Base-by-base conservation (phyloP, 2,113 vertebrate genomes). In the Garra rufa region DNA sequence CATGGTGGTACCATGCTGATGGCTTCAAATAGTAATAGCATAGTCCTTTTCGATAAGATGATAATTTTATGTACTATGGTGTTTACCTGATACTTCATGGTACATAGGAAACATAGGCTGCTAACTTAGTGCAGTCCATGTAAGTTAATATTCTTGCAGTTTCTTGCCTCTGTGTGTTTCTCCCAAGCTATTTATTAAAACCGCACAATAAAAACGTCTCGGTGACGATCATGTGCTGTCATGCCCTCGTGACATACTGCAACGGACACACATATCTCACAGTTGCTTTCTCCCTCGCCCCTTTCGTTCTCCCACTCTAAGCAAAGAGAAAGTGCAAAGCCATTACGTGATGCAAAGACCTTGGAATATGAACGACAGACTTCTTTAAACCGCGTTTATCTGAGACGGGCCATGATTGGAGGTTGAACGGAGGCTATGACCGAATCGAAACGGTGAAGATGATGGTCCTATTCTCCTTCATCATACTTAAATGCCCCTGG, bases 391-490 rank as follows among this genome's bases (percentile, higher is more conserved):
- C 17, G 26, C 5, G 30, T 38, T 46, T 46, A 48, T 48, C 77
- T 65, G 59, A 34, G 46, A 82, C 4, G 1, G 46, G 21, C 19
- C 19, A 14, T 70, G 63, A 81, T 70, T 81, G 30, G 28, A 50
- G 80, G 65, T 70, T 19, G 0, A 10, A 34, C 6, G 0, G 65
- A 55, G 30, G 46, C 57, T 24, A 24, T 0, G 41, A 15, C 52
- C 2, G 52, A 83, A 74, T 15, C 26, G 38, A 61, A 83, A 44
- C 9, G 10, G 30, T 6, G 17, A 67, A 67, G 74, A 76, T 55
- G 74, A 70, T 78, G 61, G 44, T 52, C 48, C 34, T 55, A 5
- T 69, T 78, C 61, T 55, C 74, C 61, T 84, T 59, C 38, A 78
- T 52, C 61, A 69, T 78, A 69, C 59, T 77, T 9, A 6, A 21